Percentiles rank a stretch among this genome's conserved stretches.
phyloP scores from a whole-genome alignment of 2,797 vertebrate genomes.

The Micropoecilia bifurca region DNA sequence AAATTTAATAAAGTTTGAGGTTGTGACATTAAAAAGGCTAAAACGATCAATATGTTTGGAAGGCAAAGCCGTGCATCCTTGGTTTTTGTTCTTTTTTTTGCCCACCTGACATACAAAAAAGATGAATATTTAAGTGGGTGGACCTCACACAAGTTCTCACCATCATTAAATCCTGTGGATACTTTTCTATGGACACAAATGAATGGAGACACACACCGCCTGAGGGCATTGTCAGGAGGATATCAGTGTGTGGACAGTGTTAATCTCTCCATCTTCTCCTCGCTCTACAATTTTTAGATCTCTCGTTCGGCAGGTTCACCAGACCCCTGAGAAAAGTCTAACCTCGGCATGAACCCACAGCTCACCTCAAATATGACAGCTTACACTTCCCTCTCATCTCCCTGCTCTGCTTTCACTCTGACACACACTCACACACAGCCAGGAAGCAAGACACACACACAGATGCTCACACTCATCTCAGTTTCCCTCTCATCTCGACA shows the following conservation, averaged over 20 bases:
- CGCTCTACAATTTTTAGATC: constrained; percentile 54
- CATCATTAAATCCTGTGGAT: background rate
- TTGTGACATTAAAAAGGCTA: background rate
- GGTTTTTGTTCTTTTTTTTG: background rate
- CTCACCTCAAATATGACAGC: constrained; percentile 79
- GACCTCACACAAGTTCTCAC: constrained; percentile 9
- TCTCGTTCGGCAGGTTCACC: constrained; percentile 67
- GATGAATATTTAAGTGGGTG: background rate
- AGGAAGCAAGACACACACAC: constrained; percentile 13
- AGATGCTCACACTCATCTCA: constrained; percentile 35
- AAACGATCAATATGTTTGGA: background rate
- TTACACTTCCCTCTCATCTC: constrained; percentile 72
- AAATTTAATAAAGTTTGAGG: no score
- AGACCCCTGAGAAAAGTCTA: constrained; percentile 78
- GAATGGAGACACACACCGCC: constrained; percentile 15
- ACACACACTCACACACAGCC: constrained; percentile 47
- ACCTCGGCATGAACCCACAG: constrained; percentile 78
- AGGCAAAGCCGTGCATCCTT: background rate
- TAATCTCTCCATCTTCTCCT: constrained; percentile 61
- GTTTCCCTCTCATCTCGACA: constrained; percentile 61
- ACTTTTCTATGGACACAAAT: background rate
- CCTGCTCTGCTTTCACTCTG: constrained; percentile 39
- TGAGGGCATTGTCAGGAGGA: constrained; percentile 29
- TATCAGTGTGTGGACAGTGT: constrained; percentile 59
- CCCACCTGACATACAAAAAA: background rate